phyloP scores from a whole-genome alignment of 2,113 vertebrate genomes.

The Calonectris borealis region DNA sequence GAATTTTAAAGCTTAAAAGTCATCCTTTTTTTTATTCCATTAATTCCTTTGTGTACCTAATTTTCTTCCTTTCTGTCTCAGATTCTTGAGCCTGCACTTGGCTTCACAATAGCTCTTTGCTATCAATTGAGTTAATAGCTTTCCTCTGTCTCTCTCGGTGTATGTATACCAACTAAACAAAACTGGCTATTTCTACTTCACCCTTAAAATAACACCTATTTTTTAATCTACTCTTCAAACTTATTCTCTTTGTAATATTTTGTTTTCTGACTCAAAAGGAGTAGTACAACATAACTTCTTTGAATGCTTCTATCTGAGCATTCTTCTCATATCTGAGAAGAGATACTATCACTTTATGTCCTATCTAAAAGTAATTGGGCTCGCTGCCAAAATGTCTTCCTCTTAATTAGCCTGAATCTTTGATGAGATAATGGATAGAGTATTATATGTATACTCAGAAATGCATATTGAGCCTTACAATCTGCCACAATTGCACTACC shows the following conservation, averaged over 20 bases:
- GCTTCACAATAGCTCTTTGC: neutral
- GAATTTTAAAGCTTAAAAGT: neutral
- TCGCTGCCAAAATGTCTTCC: neutral
- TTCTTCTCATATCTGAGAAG: neutral
- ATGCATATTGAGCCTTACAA: neutral
- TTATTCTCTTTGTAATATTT: neutral
- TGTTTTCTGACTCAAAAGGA: neutral
- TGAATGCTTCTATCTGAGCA: neutral
- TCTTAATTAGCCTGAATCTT: slow-evolving; percentile 10
- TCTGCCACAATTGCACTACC: neutral
- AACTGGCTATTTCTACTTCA: neutral
- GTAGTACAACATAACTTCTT: neutral
- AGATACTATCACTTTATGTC: neutral
- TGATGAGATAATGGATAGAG: neutral
- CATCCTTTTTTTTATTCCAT: neutral
- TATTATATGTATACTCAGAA: neutral
- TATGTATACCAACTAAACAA: neutral
- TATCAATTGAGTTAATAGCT: neutral
- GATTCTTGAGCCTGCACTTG: neutral
- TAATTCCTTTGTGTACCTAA: neutral
- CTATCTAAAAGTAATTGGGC: neutral
- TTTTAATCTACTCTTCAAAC: neutral
- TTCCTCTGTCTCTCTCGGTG: neutral
- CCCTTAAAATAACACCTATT: neutral
- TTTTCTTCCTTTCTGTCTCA: neutral